A percentile compares a stretch with the other conserved stretches of the same genome.
Evolutionary conservation across 2,113 vertebrate genomes (phyloP).

Genomic region (Tretioscincus oriximinensis): DNA sequence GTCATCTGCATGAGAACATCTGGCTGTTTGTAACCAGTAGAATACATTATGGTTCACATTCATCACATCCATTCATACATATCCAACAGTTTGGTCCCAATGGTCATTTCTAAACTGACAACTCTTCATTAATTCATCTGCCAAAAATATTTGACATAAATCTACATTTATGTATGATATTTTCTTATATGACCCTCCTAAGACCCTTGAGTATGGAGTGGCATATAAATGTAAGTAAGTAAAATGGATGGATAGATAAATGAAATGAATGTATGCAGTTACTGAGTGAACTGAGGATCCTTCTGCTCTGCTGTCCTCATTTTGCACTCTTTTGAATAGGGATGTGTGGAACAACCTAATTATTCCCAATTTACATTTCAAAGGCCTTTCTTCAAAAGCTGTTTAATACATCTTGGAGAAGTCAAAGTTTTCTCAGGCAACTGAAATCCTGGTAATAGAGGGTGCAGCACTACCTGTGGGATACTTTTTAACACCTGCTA

Average conservation of each 20-base stretch:
- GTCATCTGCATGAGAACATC: too few species aligned
- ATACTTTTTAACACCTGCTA: too few species aligned
- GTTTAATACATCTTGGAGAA: not conserved
- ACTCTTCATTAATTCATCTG: not conserved
- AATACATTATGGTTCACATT: too few species aligned
- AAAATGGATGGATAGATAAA: too few species aligned
- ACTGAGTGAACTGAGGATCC: not conserved
- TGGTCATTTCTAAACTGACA: too few species aligned
- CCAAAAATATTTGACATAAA: conserved; percentile 24
- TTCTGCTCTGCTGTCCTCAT: rapidly evolving
- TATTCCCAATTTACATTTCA: not conserved
- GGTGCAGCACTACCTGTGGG: not conserved
- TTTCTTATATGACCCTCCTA: too few species aligned
- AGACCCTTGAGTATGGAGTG: not conserved
- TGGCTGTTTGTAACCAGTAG: too few species aligned
- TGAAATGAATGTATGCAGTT: too few species aligned
- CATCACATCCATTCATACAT: too few species aligned
- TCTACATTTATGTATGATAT: not conserved
- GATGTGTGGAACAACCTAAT: not conserved
- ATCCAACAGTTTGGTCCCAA: too few species aligned
- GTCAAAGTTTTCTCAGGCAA: not conserved
- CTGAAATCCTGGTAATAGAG: not conserved
- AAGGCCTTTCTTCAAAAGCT: not conserved
- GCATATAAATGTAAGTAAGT: too few species aligned
- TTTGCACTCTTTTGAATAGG: not conserved